phyloP scores from a whole-genome alignment of 2,797 vertebrate genomes.

The Crocidura indochinensis region DNA sequence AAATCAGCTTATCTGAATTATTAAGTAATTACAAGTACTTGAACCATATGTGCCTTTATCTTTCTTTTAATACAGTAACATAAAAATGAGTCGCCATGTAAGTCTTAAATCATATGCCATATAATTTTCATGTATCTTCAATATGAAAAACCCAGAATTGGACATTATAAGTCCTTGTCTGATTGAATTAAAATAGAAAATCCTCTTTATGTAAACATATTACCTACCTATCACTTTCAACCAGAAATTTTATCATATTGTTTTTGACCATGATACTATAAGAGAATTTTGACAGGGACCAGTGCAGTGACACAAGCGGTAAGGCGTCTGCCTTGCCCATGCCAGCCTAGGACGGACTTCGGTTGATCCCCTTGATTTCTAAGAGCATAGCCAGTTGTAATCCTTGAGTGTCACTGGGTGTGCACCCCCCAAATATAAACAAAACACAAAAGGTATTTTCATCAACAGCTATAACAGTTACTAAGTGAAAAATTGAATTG shows the following conservation, averaged over 20 bases:
- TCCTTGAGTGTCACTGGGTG: too few species aligned
- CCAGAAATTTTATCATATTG: conserved; percentile 9
- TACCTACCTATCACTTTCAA: background rate
- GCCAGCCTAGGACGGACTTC: too few species aligned
- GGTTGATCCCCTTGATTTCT: too few species aligned
- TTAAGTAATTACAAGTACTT: background rate
- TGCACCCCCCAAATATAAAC: too few species aligned
- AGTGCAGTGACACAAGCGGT: too few species aligned
- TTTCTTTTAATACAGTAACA: background rate
- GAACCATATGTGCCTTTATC: conserved; percentile 13
- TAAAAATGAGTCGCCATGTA: conserved; percentile 18
- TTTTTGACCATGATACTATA: background rate
- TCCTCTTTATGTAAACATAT: background rate
- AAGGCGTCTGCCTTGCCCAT: too few species aligned
- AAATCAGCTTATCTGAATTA: conserved; percentile 24
- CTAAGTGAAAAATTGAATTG: background rate
- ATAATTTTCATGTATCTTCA: background rate
- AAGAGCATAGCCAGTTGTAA: too few species aligned
- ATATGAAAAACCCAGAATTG: background rate
- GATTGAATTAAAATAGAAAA: background rate
- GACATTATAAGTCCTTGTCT: background rate
- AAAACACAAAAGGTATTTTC: background rate
- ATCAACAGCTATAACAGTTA: background rate
- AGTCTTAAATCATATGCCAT: conserved; percentile 31
- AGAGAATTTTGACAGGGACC: too few species aligned